Evolutionary conservation across 2,888 invertebrate species (phyloP), one percentile per base, ranked within the genome.

Genomic region (Spicauda simplicius): DNA sequence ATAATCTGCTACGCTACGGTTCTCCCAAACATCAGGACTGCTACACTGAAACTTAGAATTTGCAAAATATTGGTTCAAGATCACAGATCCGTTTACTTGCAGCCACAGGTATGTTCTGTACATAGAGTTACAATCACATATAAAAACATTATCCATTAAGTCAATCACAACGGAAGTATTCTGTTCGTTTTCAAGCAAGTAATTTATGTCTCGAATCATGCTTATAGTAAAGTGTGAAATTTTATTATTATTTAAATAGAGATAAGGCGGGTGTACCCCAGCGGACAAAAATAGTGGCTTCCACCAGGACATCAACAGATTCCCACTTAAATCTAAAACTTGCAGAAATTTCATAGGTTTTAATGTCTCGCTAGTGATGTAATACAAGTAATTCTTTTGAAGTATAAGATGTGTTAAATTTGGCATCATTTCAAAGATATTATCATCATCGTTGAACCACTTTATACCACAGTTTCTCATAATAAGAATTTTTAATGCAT

Each of bases 171-270:
- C 73, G 1, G 81, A 76, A 18, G 71, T 70, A 60, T 81, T 86
- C 18, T 74, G 77, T 14, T 76, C 78, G 25, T 81, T 81, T 71
- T 89, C 86, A 41, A 92, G 73, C 55, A 95, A 78, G 70, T 87
- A 90, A 41, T 81, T 80, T 41, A 95, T 91, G 77, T 95, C 95
- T 74, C 92, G 81, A 60, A 95, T 83, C 95, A 95, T 95, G n/a
- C 90, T 90, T 11, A 88, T 70, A 14, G 93, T 94, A 33, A 95
- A 88, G 73, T 93, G 91, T 19, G 93, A 88, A 68, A 95, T 87
- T 81, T 94, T 94, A 74, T 95, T 95, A 60, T 93, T 88, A 8
- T 83, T 86, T n/a, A 94, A 75, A 55, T 86, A 83, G 2, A 95
- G 67, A 41, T 77, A 84, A 12, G 75, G 74, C 4, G 95, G 86